phyloP scores from a whole-genome alignment of 2,113 vertebrate genomes.

The Limanda limanda region DNA sequence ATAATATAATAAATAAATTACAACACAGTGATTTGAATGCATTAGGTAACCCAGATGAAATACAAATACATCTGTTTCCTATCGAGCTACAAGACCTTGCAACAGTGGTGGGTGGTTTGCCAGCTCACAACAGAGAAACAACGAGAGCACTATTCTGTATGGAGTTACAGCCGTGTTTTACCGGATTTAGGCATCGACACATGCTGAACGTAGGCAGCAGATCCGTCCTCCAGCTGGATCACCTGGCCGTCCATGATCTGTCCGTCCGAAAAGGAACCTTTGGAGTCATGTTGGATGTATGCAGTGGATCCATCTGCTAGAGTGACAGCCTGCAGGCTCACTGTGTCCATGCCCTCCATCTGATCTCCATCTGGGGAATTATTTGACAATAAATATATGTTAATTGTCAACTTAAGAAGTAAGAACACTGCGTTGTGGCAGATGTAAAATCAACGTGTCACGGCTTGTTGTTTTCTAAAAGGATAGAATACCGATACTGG shows the following conservation, averaged over 20 bases:
- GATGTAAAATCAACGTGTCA: no score
- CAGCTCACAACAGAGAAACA: background rate
- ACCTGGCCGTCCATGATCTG: constrained; percentile 98
- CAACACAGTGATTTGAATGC: background rate
- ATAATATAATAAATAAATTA: no score
- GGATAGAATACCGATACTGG: no score
- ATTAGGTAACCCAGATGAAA: background rate
- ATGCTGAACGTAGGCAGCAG: constrained; percentile 96
- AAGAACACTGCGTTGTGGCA: background rate
- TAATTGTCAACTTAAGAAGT: background rate
- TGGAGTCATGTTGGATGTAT: constrained; percentile 96
- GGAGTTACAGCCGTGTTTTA: constrained; percentile 54
- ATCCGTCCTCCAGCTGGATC: constrained; percentile 97
- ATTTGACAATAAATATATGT: background rate
- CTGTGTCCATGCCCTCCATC: constrained; percentile 95
- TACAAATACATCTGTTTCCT: background rate
- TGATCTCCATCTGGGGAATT: constrained; percentile 90
- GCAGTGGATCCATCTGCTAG: constrained; percentile 96
- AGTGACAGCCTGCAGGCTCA: constrained; percentile 97
- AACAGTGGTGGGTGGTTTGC: background rate
- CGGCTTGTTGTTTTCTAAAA: no score
- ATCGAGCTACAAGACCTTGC: background rate
- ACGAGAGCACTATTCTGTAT: background rate
- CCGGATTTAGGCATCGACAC: constrained; percentile 94
- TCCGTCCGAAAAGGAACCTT: constrained; percentile 88